phyloP scores from a whole-genome alignment of 2,113 vertebrate genomes.

The Tychaedon coryphoeus region DNA sequence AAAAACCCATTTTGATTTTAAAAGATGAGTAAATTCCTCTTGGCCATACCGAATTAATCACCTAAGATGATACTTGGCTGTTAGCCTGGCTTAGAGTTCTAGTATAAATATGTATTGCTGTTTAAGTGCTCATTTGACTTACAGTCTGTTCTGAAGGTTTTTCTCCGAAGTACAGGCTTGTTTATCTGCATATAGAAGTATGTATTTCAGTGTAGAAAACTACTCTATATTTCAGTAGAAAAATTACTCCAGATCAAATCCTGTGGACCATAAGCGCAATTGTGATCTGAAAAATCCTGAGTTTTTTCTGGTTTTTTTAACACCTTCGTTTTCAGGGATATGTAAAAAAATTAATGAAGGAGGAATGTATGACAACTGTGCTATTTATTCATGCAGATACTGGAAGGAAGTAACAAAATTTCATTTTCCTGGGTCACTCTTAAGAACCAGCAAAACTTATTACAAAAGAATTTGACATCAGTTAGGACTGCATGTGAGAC shows the following conservation, averaged over 20 bases:
- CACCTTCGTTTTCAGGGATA: fast-evolving
- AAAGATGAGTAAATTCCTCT: not conserved
- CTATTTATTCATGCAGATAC: not conserved
- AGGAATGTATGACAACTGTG: not conserved
- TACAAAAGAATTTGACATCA: not conserved
- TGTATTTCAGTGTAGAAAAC: not conserved
- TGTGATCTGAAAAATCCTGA: not conserved
- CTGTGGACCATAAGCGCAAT: not conserved
- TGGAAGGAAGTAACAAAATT: not conserved
- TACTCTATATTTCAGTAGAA: too few relatives aligned
- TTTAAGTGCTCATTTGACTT: not conserved
- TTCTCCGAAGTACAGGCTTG: not conserved
- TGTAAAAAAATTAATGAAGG: not conserved
- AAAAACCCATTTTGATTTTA: not conserved
- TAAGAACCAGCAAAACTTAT: not conserved
- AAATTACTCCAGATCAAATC: not conserved
- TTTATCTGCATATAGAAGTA: not conserved
- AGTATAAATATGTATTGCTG: not conserved
- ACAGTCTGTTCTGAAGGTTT: not conserved
- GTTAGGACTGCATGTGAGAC: not conserved
- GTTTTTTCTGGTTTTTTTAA: not conserved
- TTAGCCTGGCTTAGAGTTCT: not conserved
- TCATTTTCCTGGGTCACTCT: not conserved
- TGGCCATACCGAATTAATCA: fast-evolving
- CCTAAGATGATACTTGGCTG: not conserved